Evolutionary conservation across 1,140 invertebrate genomes (phyloP), one percentile per base, ranked within the genome.

Genomic region (Colletes latitarsis): DNA sequence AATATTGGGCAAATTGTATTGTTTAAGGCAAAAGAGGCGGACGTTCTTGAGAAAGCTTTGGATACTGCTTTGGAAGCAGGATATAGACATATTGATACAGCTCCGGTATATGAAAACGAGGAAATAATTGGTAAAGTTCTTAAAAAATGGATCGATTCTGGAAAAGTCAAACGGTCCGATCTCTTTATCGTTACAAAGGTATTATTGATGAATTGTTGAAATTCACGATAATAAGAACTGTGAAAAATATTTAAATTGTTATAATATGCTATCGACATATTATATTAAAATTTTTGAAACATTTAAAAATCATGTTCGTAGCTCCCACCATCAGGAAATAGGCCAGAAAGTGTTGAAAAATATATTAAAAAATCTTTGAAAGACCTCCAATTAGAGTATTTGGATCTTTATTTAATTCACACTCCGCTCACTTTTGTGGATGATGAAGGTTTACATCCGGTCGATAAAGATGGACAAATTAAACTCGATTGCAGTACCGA

Each of bases 391-490:
- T 82, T 96, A 49, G 94, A 95, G 53, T 97, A 97, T 87, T 81
- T 97, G 3, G 96, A 97, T 89, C 85, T 97, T 15, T 96, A 96
- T 89, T 91, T 97, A 2, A 92, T 96, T 46, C 96, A 97, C 82
- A 89, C 91, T 0, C 96, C 96, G 0, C 96, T 97, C 88, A 93
- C 92, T 0, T 95, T 96, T 72, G 91, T 93, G 81, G 94, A 95
- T 82, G 88, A 94, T 12, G 93, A 91, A 87, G 85, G 84, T 95
- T 85, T 94, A 83, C 84, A 94, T 88, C 92, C 95, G 75, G 15
- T 70, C 73, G 84, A 94, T 82, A 94, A 94, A 15, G 94, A 96
- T 82, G 96, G 96, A 69, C 92, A 95, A 64, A 94, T 97, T 21
- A 91, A 94, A 52, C 84, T 96, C 0, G 96, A 97, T 89, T 83